Evolutionary conservation across 2,797 vertebrate species (phyloP).

Genomic region (Limosa lapponica): DNA sequence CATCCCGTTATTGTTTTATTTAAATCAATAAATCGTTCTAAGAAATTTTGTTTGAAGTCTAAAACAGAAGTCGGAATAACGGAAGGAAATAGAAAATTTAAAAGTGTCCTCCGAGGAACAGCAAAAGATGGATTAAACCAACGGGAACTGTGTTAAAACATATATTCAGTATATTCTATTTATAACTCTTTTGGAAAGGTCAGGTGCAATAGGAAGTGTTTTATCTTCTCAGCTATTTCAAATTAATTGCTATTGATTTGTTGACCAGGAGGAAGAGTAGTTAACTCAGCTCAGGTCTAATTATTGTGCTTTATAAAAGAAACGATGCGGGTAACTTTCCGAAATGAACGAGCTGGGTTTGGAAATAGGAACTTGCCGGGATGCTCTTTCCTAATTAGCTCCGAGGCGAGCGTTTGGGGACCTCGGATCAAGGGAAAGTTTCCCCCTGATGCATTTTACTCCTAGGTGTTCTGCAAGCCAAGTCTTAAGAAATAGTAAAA

Average conservation of each 20-base stretch:
- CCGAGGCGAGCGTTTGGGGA: neutral
- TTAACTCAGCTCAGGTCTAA: slow-evolving; percentile 23
- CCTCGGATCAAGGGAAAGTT: neutral
- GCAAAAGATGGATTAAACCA: neutral
- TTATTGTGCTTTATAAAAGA: slow-evolving; percentile 36
- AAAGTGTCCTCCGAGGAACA: neutral
- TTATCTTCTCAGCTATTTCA: slow-evolving; percentile 35
- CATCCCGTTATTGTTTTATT: neutral
- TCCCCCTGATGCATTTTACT: neutral
- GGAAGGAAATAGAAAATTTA: neutral
- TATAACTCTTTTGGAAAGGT: neutral
- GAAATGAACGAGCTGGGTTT: neutral
- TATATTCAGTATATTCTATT: neutral
- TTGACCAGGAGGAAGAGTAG: slow-evolving; percentile 39
- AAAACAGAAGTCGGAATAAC: neutral
- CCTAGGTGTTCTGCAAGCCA: neutral
- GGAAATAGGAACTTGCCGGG: neutral
- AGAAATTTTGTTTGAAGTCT: neutral
- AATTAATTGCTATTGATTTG: slow-evolving; percentile 65
- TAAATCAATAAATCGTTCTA: neutral
- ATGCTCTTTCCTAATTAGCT: slow-evolving; percentile 45
- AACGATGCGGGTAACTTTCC: neutral
- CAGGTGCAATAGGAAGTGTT: slow-evolving; percentile 29
- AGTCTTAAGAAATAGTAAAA: neutral
- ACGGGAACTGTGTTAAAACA: neutral